Conservation (phyloP, 2,113 vertebrate species). For the Pseudopodoces humilis region DNA sequence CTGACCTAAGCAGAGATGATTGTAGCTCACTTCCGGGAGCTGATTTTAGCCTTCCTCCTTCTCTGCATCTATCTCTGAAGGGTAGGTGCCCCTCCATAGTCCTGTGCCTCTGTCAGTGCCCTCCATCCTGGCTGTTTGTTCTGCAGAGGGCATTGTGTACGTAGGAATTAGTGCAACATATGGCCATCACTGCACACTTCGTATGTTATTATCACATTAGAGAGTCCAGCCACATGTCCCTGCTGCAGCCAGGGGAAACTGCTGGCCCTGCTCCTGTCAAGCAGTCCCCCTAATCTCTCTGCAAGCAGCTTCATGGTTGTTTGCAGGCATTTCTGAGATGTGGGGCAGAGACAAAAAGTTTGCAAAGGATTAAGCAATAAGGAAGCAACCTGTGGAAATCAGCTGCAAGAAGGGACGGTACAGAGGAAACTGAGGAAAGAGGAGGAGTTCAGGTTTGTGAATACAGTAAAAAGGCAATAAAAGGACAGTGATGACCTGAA, state of each 20-base stretch:
- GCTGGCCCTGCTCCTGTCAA: conserved; percentile 48
- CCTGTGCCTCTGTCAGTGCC: conserved; percentile 24
- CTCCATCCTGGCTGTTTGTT: conserved; percentile 64
- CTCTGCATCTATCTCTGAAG: background rate
- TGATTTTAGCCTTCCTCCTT: background rate
- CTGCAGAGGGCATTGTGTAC: conserved; percentile 49
- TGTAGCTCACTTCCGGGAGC: background rate
- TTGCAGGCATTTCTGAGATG: conserved; percentile 12
- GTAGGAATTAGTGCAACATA: conserved; percentile 71
- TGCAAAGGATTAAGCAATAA: conserved; percentile 21
- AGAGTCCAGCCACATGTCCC: conserved; percentile 65
- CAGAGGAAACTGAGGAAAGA: conserved; percentile 16
- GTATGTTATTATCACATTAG: conserved; percentile 75
- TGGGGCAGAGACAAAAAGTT: conserved; percentile 26
- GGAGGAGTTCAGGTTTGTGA: conserved; percentile 28
- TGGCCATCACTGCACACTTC: conserved; percentile 65
- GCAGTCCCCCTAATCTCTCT: conserved; percentile 53
- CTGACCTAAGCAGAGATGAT: background rate
- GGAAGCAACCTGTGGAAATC: conserved; percentile 22
- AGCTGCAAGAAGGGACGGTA: conserved; percentile 10
- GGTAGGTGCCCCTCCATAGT: background rate
- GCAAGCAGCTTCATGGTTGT: conserved; percentile 33
- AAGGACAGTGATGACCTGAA: conserved; percentile 41
- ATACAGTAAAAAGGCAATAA: background rate
- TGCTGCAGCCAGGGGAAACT: conserved; percentile 59